Evolutionary conservation across 2,797 vertebrate genomes (phyloP), one percentile per base, ranked within the genome.

Genomic region (Gobionotothen gibberifrons): DNA sequence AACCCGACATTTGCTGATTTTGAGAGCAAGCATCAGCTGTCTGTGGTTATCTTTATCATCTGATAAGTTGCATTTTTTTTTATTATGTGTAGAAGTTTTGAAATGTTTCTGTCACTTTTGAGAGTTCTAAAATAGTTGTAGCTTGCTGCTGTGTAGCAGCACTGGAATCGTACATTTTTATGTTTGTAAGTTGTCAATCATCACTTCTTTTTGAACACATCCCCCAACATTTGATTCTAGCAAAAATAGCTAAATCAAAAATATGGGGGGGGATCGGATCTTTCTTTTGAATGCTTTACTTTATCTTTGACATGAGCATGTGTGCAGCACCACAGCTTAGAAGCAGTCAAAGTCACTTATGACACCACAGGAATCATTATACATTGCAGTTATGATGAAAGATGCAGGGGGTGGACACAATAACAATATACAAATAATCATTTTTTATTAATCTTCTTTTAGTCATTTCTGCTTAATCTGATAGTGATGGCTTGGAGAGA

Each of bases 351-450:
- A 74, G 49, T 67, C 32, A 39, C 19, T 44, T 61, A 58, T 51
- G 56, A 39, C 69, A 67, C 48, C 43, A n/a, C 52, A 68, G 19
- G 26, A 12, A 64, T 54, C 21, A 62, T 69, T 43, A 79, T 63
- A 17, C 57, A 44, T 63, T 48, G 56, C 32, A 19, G 32, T 52
- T n/a, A 59, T 42, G 51, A 79, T 68, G 58, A 51, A 72, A 74
- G 36, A 52, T 44, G 57, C n/a, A 46, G 21, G 13, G 42, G 9
- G 17, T 29, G 12, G 65, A 61, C 40, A 47, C 21, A 40, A 54
- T 36, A 9, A 47, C 21, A 44, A 54, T 36, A 9, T 7, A 36
- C 32, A 32, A 36, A 36, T 2, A 36, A 36, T 36, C 32, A 36
- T 36, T 36, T 36, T 36, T 1, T 36, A 8, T 7, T 36, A 0